phyloP scores from a whole-genome alignment of 2,888 invertebrate species.

The Petrophora chlorosata region DNA sequence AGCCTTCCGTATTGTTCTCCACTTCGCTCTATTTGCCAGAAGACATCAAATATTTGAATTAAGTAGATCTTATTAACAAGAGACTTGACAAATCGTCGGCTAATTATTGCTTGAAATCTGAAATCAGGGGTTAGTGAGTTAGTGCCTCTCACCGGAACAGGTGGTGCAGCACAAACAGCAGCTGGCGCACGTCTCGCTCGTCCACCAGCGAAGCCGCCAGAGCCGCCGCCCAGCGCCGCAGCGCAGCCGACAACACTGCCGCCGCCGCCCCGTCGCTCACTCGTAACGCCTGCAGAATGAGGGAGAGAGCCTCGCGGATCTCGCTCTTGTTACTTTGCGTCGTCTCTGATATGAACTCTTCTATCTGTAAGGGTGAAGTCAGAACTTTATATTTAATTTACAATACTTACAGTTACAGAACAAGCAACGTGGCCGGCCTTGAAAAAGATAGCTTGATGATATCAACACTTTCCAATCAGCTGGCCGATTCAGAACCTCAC shows the following conservation, averaged over 20 bases:
- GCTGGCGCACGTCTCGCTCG: slow-evolving; percentile 56
- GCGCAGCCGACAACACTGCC: slow-evolving; percentile 52
- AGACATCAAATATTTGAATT: no score
- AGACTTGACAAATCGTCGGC: no score
- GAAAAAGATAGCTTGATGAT: no score
- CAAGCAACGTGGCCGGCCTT: no score
- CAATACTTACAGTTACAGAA: no score
- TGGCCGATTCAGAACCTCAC: no score
- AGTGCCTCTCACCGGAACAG: slow-evolving; percentile 55
- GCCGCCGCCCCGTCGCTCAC: slow-evolving; percentile 56
- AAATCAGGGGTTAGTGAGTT: background rate
- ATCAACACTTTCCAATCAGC: no score
- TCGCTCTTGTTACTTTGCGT: slow-evolving; percentile 50
- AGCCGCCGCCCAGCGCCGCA: slow-evolving; percentile 68
- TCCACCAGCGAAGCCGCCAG: slow-evolving; percentile 57
- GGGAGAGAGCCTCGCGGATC: slow-evolving; percentile 63
- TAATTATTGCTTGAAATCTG: no score
- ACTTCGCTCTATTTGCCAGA: no score
- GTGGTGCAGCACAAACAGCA: slow-evolving; percentile 68
- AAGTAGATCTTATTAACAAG: no score
- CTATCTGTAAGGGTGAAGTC: slow-evolving; percentile 53
- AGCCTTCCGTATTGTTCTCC: no score
- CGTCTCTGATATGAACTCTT: slow-evolving; percentile 64
- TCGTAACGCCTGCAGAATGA: slow-evolving; percentile 61
- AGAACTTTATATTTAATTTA: background rate